A percentile compares a stretch with the other conserved stretches of the same genome.
These are phyloP conservation scores for Anthophora plumipes DNA, from an alignment of 2,888 invertebrate genomes.

Conservation along the genomic window DNA sequence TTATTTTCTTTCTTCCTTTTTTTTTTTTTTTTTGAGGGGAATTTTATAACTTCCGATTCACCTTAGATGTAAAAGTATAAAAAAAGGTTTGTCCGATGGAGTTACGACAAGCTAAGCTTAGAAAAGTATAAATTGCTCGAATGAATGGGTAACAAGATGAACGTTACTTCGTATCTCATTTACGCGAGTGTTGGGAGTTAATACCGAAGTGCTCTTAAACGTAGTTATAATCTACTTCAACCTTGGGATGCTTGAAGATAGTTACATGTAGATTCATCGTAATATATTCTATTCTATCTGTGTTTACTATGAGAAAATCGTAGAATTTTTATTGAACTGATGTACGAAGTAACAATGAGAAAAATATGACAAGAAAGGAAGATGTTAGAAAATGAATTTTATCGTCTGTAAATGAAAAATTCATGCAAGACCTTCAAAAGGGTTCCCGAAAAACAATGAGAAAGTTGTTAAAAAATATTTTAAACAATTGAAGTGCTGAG, in stretches of 20 bases:
- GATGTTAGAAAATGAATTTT: too few relatives aligned
- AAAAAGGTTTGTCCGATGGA: not conserved
- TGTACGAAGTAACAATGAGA: not conserved
- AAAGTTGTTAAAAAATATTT: too few relatives aligned
- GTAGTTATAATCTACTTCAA: conserved; percentile 16
- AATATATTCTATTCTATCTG: not conserved
- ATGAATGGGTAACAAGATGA: conserved; percentile 1
- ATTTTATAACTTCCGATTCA: too few relatives aligned
- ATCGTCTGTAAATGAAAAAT: too few relatives aligned
- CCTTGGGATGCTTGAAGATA: conserved; percentile 17
- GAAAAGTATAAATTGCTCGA: not conserved
- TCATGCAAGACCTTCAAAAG: too few relatives aligned
- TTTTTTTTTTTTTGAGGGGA: too few relatives aligned
- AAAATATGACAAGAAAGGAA: too few relatives aligned
- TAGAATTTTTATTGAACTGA: not conserved
- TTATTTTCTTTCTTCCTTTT: too few relatives aligned
- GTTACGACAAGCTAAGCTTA: not conserved
- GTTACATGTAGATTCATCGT: conserved; percentile 8
- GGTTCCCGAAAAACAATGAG: too few relatives aligned
- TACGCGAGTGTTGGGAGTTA: conserved; percentile 6
- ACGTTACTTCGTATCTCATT: conserved; percentile 18
- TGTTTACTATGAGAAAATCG: not conserved
- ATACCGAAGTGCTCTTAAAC: conserved; percentile 14
- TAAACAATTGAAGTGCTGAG: too few relatives aligned
- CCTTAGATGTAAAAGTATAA: not conserved